Base-by-base conservation (phyloP, 2,888 invertebrate species). In the Synanthedon tipuliformis region DNA sequence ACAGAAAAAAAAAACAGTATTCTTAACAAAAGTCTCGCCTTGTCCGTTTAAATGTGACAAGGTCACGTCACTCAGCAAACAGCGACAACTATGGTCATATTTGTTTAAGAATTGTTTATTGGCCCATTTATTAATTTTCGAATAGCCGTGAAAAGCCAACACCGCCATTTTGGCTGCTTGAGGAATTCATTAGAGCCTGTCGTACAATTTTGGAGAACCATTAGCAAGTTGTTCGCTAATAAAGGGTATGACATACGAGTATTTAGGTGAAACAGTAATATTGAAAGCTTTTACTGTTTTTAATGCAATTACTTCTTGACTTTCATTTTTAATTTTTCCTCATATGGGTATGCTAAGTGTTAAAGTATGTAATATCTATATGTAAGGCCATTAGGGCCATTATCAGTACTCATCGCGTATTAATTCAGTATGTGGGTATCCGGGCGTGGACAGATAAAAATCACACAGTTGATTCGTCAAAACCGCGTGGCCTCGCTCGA, bases 111-210 rank as follows among this genome's bases (percentile, higher is more conserved):
- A 58, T 54, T 59, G 57, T 59, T 54, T 57, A 54, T 53, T 57
- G 55, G 51, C 55, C 66, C 63, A 66, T 62, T 60, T 61, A 65
- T 54, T 64, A 78, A 79, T 80, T 79, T 73, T 80, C 79, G 71
- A 64, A 54, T 71, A 55, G 53, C 60, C 72, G 81, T 75, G 65
- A 81, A 81, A 75, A 75, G 71, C 65, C 56, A 54, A 55, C 61
- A 52, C 56, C 62, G 60, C 56, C 63, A 59, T 57, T 61, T 60
- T 64, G 59, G 62, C 63, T 68, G 73, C 68, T 71, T 71, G 71
- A 69, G 69, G 64, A 73, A 70, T 75, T 78, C 70, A 75, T 81
- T 81, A 81, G 76, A 75, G 66, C 65, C 71, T 45, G 63, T 65
- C 60, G 62, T 65, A 68, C 60, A 59, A 63, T 63, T 65, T 66